phyloP scores from a whole-genome alignment of 2,888 invertebrate species.

The Cephus nigrinus region DNA sequence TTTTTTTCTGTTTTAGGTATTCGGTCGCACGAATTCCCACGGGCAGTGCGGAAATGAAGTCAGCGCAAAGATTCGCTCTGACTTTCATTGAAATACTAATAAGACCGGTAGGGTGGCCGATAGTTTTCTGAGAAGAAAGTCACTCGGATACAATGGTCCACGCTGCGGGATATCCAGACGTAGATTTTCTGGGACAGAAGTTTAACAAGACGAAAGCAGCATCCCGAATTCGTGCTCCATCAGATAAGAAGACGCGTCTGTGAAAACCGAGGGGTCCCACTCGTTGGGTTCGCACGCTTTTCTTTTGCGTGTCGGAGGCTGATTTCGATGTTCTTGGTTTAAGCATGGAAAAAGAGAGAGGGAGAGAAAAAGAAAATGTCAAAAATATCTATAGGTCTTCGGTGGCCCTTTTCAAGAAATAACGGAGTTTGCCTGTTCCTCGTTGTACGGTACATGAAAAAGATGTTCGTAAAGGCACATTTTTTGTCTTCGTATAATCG shows the following conservation, averaged over 20 bases:
- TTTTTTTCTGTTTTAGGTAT: constrained; percentile 27
- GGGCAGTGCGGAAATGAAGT: constrained; percentile 37
- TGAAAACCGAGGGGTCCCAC: constrained; percentile 46
- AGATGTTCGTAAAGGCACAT: background rate
- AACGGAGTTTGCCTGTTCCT: background rate
- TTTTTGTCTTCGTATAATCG: background rate
- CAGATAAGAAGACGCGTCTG: constrained; percentile 58
- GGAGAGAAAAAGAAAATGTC: background rate
- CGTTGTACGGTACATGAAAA: background rate
- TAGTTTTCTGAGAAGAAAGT: constrained; percentile 51
- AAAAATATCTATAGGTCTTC: background rate
- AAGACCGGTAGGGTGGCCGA: constrained; percentile 61
- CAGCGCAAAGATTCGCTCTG: background rate
- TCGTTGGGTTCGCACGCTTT: constrained; percentile 51
- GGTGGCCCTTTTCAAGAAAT: background rate
- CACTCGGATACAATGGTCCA: constrained; percentile 33
- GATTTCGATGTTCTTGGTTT: background rate
- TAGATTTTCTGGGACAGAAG: constrained; percentile 59
- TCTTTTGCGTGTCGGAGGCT: constrained; percentile 23
- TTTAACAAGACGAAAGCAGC: constrained; percentile 63
- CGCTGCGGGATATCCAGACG: constrained; percentile 56
- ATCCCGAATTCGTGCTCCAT: constrained; percentile 33
- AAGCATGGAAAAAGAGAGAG: background rate
- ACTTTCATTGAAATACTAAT: constrained; percentile 54
- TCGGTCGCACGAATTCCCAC: constrained; percentile 36